These are phyloP conservation scores for Rhombomys opimus DNA, from an alignment of 2,113 vertebrate genomes.

Conservation along the genomic window DNA sequence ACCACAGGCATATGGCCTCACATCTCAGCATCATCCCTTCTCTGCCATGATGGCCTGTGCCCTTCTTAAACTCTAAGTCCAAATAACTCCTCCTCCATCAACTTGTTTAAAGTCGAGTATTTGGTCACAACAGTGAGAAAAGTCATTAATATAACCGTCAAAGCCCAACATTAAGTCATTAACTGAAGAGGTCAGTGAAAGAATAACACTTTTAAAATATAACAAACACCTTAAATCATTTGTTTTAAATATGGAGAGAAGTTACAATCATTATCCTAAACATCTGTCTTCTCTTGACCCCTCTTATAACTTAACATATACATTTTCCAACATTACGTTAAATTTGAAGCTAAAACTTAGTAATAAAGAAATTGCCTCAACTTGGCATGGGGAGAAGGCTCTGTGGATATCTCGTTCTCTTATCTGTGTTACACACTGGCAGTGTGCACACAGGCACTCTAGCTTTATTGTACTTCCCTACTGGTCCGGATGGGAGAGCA, in stretches of 20 bases:
- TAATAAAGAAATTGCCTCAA: constrained; percentile 15
- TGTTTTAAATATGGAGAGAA: neutral
- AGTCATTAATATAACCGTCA: neutral
- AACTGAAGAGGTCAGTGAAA: constrained; percentile 31
- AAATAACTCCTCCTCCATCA: neutral
- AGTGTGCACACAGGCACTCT: neutral
- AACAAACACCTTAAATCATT: neutral
- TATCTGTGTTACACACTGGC: neutral
- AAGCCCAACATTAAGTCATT: neutral
- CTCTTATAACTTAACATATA: constrained; percentile 33
- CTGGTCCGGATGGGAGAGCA: neutral
- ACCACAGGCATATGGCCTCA: neutral
- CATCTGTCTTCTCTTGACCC: neutral
- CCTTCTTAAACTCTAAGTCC: neutral
- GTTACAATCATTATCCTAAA: constrained; percentile 25
- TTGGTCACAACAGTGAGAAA: neutral
- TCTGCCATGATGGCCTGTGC: neutral
- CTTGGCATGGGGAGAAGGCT: neutral
- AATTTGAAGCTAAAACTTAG: constrained; percentile 50
- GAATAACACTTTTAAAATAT: constrained; percentile 26
- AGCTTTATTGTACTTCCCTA: neutral
- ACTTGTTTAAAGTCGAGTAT: neutral
- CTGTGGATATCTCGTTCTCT: neutral
- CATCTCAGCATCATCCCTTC: neutral
- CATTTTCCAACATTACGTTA: constrained; percentile 41